These are phyloP conservation scores for Albula goreensis DNA, from an alignment of 2,113 vertebrate species.

Conservation along the genomic window DNA sequence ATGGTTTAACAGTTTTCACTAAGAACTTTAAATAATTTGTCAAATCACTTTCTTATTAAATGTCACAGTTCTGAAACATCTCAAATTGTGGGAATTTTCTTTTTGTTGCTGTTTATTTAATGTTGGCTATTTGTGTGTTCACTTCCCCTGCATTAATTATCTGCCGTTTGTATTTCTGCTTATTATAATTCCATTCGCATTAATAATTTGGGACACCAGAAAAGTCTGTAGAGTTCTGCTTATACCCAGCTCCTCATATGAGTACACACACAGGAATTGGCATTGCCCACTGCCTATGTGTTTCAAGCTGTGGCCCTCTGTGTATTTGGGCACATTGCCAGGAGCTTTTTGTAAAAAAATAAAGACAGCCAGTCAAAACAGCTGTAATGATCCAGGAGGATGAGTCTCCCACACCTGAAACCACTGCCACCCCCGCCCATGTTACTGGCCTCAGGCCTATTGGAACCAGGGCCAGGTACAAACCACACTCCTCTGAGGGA, in stretches of 20 bases:
- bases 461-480: too few relatives aligned
- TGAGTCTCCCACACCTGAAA: not conserved
- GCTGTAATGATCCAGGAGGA: not conserved
- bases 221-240: conserved; percentile 21
- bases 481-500: too few relatives aligned
- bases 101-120: conserved; percentile 61
- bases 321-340: not conserved
- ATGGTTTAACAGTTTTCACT: conserved; percentile 80
- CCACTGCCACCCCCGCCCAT: too few relatives aligned
- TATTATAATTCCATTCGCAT: conserved; percentile 68
- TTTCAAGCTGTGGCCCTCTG: not conserved
- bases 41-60: conserved; percentile 79
- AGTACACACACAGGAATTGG: too few relatives aligned
- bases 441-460: too few relatives aligned
- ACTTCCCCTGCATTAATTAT: conserved; percentile 72
- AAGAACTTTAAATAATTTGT: conserved; percentile 74
- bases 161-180: conserved; percentile 66
- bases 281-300: not conserved
- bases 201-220: conserved; percentile 66
- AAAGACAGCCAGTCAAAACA: not conserved
- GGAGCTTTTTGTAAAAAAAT: not conserved
- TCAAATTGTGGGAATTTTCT: conserved; percentile 68
- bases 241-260: too few relatives aligned
- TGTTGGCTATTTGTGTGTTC: conserved; percentile 64
- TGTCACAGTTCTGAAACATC: conserved; percentile 72